Evolutionary conservation across 1,140 invertebrate species (phyloP).

Genomic region (Drosophila azteca): DNA sequence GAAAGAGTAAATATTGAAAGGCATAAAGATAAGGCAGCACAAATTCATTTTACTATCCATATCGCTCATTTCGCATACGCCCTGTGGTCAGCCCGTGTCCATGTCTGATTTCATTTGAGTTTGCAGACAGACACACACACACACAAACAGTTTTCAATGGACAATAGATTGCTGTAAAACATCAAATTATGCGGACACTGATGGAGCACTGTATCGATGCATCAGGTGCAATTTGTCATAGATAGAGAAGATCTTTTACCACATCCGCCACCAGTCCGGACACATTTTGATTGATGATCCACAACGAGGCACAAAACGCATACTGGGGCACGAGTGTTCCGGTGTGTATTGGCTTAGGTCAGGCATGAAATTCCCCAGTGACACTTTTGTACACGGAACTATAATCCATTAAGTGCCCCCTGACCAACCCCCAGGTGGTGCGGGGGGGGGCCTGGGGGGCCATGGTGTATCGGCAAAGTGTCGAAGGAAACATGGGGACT

Average conservation of each 20-base stretch:
- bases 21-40: background rate
- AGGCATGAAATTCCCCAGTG: slow-evolving; percentile 48
- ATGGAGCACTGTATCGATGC: slow-evolving; percentile 40
- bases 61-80: background rate
- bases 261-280: slow-evolving; percentile 19
- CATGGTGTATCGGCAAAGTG: slow-evolving; percentile 8
- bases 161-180: slow-evolving; percentile 25
- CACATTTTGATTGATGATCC: slow-evolving; percentile 59
- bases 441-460: too few species aligned
- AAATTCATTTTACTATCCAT: slow-evolving; percentile 21
- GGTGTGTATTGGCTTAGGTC: slow-evolving; percentile 40
- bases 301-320: background rate
- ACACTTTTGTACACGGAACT: slow-evolving; percentile 25
- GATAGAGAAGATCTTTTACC: slow-evolving; percentile 31
- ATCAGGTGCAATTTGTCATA: slow-evolving; percentile 25
- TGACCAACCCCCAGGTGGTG: slow-evolving; percentile 16
- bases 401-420: slow-evolving; percentile 68
- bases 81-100: slow-evolving; percentile 1
- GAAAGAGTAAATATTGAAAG: background rate
- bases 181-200: slow-evolving; percentile 47
- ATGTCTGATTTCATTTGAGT: slow-evolving; percentile 21
- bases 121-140: slow-evolving; percentile 27
- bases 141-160: slow-evolving; percentile 22
- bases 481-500: slow-evolving; percentile 39
- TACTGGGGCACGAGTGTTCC: too few species aligned